phyloP scores from a whole-genome alignment of 1,140 invertebrate genomes.

The Periplaneta americana region DNA sequence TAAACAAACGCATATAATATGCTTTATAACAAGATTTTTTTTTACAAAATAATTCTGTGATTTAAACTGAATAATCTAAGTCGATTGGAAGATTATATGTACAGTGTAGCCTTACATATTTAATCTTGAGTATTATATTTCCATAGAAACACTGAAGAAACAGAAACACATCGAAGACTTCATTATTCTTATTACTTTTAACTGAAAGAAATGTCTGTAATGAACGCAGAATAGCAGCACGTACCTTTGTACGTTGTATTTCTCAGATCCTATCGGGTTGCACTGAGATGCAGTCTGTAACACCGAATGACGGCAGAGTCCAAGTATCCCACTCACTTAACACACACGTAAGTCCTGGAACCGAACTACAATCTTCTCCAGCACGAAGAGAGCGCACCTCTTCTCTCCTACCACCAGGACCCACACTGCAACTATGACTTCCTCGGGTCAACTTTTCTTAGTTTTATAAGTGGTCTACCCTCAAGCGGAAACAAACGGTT shows the following conservation, averaged over 20 bases:
- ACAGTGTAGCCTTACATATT: too few species aligned
- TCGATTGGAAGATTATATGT: too few species aligned
- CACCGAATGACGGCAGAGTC: not conserved
- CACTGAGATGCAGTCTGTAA: not conserved
- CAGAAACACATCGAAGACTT: too few species aligned
- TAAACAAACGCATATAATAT: too few species aligned
- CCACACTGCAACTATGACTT: not conserved
- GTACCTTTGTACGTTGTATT: not conserved
- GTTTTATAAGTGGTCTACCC: conserved; percentile 8
- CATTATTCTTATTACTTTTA: too few species aligned
- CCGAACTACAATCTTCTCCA: not conserved
- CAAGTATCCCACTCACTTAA: not conserved
- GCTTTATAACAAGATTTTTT: too few species aligned
- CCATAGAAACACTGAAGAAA: too few species aligned
- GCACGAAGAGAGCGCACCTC: not conserved
- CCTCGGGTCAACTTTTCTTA: not conserved
- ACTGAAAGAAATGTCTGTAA: too few species aligned
- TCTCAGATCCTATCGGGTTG: not conserved
- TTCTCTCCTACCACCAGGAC: not conserved
- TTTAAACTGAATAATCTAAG: too few species aligned
- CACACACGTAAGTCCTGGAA: not conserved
- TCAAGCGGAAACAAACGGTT: conserved; percentile 7
- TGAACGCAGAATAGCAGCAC: not conserved
- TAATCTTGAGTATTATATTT: too few species aligned
- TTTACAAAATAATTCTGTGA: too few species aligned